Evolutionary conservation across 2,797 vertebrate species (phyloP), one percentile per base, ranked within the genome.

Genomic region (Danio jaintianensis): DNA sequence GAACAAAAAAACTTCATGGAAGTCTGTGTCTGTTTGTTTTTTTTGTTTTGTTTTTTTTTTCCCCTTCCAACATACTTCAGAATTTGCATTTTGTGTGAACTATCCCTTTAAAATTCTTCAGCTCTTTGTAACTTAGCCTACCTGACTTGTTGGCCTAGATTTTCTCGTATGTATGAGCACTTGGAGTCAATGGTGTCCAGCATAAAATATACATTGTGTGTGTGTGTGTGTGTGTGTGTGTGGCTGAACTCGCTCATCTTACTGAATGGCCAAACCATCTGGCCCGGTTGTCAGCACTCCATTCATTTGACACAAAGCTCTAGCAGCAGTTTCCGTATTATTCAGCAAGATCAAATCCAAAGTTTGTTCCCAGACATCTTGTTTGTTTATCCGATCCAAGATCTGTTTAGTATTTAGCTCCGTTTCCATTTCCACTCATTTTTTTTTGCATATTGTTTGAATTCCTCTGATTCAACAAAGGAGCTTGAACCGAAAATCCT

Each of bases 261-360:
- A 42, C 20, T 45, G 36, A 79, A 79, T 63, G 38, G 45, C 66
- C 45, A 52, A 52, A 70, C 55, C 68, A 71, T 79, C 78, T 79
- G 78, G 56, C 15, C 40, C 48, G 45, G 47, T 72, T 71, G 78
- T 72, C 68, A 79, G 67, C 78, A 72, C 67, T 55, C 38, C 47
- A 63, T 71, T 79, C 18, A 42, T 79, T 72, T 43, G 56, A 52
- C 45, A 61, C 78, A 79, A 45, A 71, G 58, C 20, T 55, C 58
- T 47, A 64, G 55, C 36, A 43, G 68, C 67, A 63, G 63, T 79
- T 79, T 79, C 67, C 38, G 43, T 61, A 69, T 55, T 72, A 45
- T 71, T 63, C 68, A 13, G 18, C 0, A 8, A 36, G 40, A 63
- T 38, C 7, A 61, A 69, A 61, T 78, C 66, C 55, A 59, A 68